phyloP scores from a whole-genome alignment of 2,113 vertebrate species.

The Apodemus sylvaticus region DNA sequence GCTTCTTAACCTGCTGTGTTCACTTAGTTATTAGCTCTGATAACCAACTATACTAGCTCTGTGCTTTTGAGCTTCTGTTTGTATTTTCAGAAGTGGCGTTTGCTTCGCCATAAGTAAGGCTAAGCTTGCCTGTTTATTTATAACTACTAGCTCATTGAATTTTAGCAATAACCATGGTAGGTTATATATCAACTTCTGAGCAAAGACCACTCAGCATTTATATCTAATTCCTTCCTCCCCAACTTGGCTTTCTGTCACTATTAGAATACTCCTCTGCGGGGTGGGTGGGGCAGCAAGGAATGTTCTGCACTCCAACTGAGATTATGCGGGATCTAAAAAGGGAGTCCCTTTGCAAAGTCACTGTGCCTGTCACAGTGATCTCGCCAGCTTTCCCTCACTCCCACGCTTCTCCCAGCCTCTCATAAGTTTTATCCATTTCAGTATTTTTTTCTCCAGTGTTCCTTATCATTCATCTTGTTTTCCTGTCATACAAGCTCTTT shows the following conservation, averaged over 20 bases:
- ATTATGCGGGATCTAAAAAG: neutral
- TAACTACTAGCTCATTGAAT: neutral
- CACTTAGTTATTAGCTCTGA: neutral
- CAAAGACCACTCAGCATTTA: neutral
- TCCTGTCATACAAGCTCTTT: no score
- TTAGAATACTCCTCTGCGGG: neutral
- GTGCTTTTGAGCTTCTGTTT: neutral
- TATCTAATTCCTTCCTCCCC: neutral
- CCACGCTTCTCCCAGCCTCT: neutral
- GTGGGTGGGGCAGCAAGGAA: no score
- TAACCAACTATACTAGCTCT: no score
- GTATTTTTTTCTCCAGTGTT: neutral
- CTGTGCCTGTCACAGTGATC: rapidly evolving
- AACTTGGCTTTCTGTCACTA: neutral
- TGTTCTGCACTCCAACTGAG: neutral
- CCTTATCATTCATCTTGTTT: neutral
- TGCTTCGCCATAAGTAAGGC: neutral
- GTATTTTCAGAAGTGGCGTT: neutral
- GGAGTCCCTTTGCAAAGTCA: neutral
- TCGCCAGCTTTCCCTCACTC: neutral
- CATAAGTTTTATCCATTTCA: neutral
- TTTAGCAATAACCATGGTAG: neutral
- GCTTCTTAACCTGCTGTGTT: neutral
- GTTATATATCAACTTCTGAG: neutral
- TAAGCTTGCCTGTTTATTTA: neutral